Conservation (phyloP, 2,888 invertebrate genomes). For the Nomada lathburiana region DNA sequence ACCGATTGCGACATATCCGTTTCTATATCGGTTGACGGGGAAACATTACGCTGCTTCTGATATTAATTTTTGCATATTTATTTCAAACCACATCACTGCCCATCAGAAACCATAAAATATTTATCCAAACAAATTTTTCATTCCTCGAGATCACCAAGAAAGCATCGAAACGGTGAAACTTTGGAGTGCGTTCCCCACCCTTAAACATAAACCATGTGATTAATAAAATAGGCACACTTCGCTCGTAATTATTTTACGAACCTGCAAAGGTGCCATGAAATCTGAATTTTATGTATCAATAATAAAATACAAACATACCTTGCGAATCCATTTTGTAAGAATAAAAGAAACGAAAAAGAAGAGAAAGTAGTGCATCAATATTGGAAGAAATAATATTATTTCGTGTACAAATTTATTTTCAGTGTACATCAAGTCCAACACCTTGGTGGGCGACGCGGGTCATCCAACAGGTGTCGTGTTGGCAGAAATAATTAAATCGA, state of each 20-base stretch:
- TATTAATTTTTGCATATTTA: neutral
- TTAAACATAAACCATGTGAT: constrained; percentile 1
- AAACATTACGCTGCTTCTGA: neutral
- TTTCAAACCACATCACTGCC: constrained; percentile 1
- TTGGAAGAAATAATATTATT: neutral
- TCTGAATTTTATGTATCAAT: neutral
- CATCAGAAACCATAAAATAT: constrained; percentile 5
- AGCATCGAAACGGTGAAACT: neutral
- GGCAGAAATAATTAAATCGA: constrained; percentile 94
- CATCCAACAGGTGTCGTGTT: constrained; percentile 94
- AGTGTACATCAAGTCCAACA: constrained; percentile 95
- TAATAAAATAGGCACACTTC: neutral
- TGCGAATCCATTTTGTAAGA: too few relatives aligned
- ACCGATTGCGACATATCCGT: too few relatives aligned
- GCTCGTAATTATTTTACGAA: neutral
- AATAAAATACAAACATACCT: neutral
- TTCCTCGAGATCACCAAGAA: neutral
- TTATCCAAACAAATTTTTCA: neutral
- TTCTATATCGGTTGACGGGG: too few relatives aligned
- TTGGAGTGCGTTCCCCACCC: neutral
- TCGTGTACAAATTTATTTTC: constrained; percentile 69
- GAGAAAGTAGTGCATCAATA: too few relatives aligned
- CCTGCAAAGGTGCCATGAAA: neutral
- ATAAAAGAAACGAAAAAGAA: too few relatives aligned
- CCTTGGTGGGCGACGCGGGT: constrained; percentile 90